A percentile compares a stretch with the other conserved stretches of the same genome.
Conservation (phyloP, 1,140 invertebrate species). For the Pseudomyrmex flavicornis region DNA sequence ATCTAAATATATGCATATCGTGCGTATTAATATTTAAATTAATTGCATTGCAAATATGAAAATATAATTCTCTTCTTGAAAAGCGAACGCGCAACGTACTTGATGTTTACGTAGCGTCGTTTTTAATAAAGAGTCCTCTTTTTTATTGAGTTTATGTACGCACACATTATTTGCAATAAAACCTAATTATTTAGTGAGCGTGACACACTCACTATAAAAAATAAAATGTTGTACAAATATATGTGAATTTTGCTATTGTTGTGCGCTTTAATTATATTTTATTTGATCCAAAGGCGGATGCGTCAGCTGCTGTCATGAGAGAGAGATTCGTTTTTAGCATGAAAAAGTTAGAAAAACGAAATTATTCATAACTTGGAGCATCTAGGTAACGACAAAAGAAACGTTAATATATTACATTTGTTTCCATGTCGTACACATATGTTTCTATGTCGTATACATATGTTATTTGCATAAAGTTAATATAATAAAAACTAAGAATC, state of each 20-base stretch:
- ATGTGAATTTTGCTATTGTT: constrained; percentile 33
- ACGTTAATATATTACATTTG: background rate
- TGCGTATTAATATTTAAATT: constrained; percentile 17
- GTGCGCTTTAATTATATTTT: constrained; percentile 37
- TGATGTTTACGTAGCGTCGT: background rate
- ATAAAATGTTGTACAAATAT: constrained; percentile 21
- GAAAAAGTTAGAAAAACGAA: background rate
- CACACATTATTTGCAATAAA: constrained; percentile 36
- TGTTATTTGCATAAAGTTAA: background rate
- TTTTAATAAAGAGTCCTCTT: constrained; percentile 44
- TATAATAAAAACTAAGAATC: background rate
- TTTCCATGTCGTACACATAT: too few species aligned
- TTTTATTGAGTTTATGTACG: constrained; percentile 44
- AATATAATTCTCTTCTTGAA: constrained; percentile 14
- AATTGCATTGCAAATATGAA: background rate
- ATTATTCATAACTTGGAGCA: background rate
- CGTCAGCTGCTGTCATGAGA: background rate
- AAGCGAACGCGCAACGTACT: background rate
- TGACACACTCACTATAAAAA: constrained; percentile 13
- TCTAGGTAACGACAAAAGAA: background rate
- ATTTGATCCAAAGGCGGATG: constrained; percentile 28
- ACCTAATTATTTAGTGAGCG: constrained; percentile 32
- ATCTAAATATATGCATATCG: background rate
- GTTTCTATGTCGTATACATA: background rate
- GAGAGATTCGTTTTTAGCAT: background rate